These are phyloP conservation scores for Pachycephala philippinensis DNA, from an alignment of 2,113 vertebrate genomes.

Conservation along the genomic window DNA sequence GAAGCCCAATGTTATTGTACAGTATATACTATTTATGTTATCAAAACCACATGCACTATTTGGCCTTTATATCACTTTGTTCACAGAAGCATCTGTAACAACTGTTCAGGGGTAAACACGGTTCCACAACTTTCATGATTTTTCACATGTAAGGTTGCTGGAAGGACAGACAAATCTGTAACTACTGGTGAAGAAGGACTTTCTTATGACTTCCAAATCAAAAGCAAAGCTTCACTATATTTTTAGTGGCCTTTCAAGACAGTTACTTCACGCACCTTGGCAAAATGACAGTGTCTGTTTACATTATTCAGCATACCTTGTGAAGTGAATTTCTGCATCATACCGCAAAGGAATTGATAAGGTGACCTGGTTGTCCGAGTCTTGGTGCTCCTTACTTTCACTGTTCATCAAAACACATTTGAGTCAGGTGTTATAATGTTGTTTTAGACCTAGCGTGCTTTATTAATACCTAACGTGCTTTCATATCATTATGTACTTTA, in stretches of 20 bases:
- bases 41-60: not conserved
- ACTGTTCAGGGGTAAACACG: not conserved
- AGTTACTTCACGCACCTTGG: not conserved
- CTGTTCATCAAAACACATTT: conserved; percentile 65
- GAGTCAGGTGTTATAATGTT: not conserved
- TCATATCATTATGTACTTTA: conserved; percentile 33
- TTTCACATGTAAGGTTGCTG: not conserved
- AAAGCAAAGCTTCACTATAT: not conserved
- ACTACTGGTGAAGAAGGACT: not conserved
- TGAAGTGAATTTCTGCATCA: conserved; percentile 83
- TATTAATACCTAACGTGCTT: not conserved
- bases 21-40: not conserved
- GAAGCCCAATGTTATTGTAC: not conserved
- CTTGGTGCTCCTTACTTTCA: conserved; percentile 78
- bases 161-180: not conserved
- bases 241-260: not conserved
- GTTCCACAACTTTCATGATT: not conserved
- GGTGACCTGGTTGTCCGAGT: conserved; percentile 75
- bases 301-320: conserved; percentile 70
- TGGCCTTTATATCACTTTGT: not conserved
- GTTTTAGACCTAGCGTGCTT: too few species aligned
- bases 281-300: not conserved
- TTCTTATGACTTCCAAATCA: not conserved
- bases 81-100: not conserved
- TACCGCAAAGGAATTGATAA: conserved; percentile 80